Percentiles rank a stretch among this genome's conserved stretches.
phyloP scores from a whole-genome alignment of 1,140 invertebrate species.

The Sarcophaga peregrina region DNA sequence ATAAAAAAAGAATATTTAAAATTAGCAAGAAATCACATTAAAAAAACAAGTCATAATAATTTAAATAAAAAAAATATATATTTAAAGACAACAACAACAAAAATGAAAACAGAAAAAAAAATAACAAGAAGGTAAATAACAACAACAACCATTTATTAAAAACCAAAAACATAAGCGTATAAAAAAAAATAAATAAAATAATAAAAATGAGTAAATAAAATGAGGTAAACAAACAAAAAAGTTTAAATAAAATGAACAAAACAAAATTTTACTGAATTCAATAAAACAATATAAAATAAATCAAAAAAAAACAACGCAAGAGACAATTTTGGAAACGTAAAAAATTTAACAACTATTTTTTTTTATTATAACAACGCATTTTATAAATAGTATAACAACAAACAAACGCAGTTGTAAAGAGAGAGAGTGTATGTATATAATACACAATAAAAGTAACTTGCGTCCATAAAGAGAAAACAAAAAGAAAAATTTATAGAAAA shows the following conservation, averaged over 20 bases:
- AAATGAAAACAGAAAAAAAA: no score
- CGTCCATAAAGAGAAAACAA: not conserved
- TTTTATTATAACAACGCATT: not conserved
- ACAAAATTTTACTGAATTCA: slow-evolving; percentile 65
- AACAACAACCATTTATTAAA: slow-evolving; percentile 54
- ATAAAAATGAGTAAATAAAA: slow-evolving; percentile 50
- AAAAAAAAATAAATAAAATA: slow-evolving; percentile 49
- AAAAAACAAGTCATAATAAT: slow-evolving; percentile 27
- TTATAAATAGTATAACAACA: not conserved
- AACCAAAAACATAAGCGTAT: slow-evolving; percentile 53
- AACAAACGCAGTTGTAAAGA: not conserved
- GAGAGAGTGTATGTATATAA: not conserved
- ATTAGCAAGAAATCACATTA: slow-evolving; percentile 5
- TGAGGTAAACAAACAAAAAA: slow-evolving; percentile 55
- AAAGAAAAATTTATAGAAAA: not conserved
- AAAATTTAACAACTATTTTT: not conserved
- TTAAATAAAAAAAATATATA: slow-evolving; percentile 40
- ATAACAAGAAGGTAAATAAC: slow-evolving; percentile 27
- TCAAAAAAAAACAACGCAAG: no score
- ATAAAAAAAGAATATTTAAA: not conserved
- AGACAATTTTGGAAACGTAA: not conserved
- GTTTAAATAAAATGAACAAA: slow-evolving; percentile 45
- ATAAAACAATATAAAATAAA: slow-evolving; percentile 50
- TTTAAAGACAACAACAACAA: no score
- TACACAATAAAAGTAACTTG: not conserved